Base-by-base conservation (phyloP, 2,888 invertebrate species). In the Melipona bicolor region DNA sequence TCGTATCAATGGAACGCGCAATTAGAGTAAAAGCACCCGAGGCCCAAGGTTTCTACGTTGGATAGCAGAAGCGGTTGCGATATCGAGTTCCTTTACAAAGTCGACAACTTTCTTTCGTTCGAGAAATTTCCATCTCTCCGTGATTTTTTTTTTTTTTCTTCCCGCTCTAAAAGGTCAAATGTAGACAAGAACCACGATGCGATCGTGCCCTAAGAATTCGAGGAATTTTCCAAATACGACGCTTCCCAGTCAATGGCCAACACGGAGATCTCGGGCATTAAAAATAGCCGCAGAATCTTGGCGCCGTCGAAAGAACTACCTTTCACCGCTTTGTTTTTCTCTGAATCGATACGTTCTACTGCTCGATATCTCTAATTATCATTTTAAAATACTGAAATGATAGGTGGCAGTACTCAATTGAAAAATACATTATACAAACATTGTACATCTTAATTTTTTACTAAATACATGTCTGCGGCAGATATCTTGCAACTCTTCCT, bases 281-380 rank as follows among this genome's bases (percentile, higher is more conserved):
- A 84, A 82, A 84, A 84, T 82, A 84, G 67, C 72, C 36, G 11
- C 61, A 72, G 85, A 84, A 85, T 85, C 85, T 78, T 84, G 84
- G 84, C 84, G 83, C 79, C 84, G 70, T 54, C 52, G 69, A 79
- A 79, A 79, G 62, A 36, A 71, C n/a, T n/a, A n/a, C 17, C 36
- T 64, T 27, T 6, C 62, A 13, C 54, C 75, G 77, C 74, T 71
- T 59, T n/a, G 50, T 64, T 70, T 21, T 43, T 59, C 56, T 17
- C 50, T 72, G 15, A 61, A 61, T 32, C 6, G 5, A 11, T 15
- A 17, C 9, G 69, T 32, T 6, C 15, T 54, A 15, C 32, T 15
- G 32, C 27, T 27, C 21, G 24, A 6, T 27, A 15, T 2, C 0
- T 17, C 9, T 2, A 27, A 27, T 2, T 0, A 43, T 9, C 11